phyloP scores from a whole-genome alignment of 2,797 vertebrate species.

The Scolopax rusticola region DNA sequence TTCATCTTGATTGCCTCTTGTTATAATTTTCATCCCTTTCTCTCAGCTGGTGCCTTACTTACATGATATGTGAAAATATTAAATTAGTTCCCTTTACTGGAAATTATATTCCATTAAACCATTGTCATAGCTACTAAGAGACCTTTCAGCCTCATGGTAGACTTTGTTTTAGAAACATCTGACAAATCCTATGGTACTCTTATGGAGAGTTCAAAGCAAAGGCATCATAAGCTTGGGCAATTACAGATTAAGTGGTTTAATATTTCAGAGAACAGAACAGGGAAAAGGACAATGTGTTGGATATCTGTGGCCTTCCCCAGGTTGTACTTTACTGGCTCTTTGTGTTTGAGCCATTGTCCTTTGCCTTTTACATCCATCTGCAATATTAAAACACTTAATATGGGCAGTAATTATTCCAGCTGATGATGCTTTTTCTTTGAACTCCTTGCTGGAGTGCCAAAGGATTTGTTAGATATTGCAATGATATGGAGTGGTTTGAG shows the following conservation, averaged over 20 bases:
- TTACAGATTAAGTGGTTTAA: conserved; percentile 78
- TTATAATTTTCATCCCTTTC: conserved; percentile 68
- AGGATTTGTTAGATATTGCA: conserved; percentile 58
- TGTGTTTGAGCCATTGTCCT: conserved; percentile 57
- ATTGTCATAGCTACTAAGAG: conserved; percentile 74
- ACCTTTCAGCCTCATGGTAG: conserved; percentile 68
- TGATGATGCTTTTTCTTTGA: conserved; percentile 70
- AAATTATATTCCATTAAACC: conserved; percentile 80
- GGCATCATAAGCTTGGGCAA: conserved; percentile 56
- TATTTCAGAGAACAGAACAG: conserved; percentile 57
- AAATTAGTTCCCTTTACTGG: conserved; percentile 78
- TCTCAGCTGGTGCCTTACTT: conserved; percentile 71
- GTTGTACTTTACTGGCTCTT: conserved; percentile 22
- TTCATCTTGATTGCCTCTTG: conserved; percentile 51
- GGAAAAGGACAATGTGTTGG: conserved; percentile 51
- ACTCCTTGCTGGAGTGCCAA: conserved; percentile 47
- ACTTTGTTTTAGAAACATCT: conserved; percentile 77
- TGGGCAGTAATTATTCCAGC: conserved; percentile 62
- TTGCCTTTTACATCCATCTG: conserved; percentile 57
- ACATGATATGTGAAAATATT: conserved; percentile 78
- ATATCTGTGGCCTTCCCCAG: conserved; percentile 31
- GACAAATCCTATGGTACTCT: conserved; percentile 66
- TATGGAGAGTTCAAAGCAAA: conserved; percentile 54
- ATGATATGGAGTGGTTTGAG: conserved; percentile 29
- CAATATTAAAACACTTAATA: conserved; percentile 69